These are phyloP conservation scores for Antitype chi DNA, from an alignment of 2,888 invertebrate species.

Conservation along the genomic window DNA sequence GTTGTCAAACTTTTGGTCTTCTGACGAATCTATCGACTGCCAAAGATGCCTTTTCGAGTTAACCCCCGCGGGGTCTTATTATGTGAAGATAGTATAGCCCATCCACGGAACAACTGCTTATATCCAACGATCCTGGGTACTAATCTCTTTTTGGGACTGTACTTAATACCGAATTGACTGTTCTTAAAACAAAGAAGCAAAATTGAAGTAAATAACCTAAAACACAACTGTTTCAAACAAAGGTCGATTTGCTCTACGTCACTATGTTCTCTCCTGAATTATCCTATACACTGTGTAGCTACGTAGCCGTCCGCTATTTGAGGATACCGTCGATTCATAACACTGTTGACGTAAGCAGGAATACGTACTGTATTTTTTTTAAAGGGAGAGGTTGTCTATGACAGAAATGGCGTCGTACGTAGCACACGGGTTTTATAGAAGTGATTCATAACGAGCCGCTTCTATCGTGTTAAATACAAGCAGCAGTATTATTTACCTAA, in stretches of 20 bases:
- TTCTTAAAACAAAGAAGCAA: neutral
- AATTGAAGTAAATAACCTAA: constrained; percentile 17
- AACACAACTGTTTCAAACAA: constrained; percentile 13
- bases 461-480: neutral
- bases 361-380: constrained; percentile 9
- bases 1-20: too few species aligned
- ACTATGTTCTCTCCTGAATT: constrained; percentile 17
- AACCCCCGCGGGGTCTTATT: too few species aligned
- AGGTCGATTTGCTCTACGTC: constrained; percentile 17
- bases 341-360: constrained; percentile 23
- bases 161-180: too few species aligned
- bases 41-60: too few species aligned
- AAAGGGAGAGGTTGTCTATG: constrained; percentile 5
- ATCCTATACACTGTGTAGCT: neutral
- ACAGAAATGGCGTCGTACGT: neutral
- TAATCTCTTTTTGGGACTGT: too few species aligned
- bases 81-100: too few species aligned
- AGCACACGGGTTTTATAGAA: neutral
- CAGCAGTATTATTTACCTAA: too few species aligned
- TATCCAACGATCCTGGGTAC: too few species aligned
- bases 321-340: constrained; percentile 30
- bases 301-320: neutral
- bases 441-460: constrained; percentile 10
- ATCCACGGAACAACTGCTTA: too few species aligned
- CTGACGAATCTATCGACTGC: too few species aligned